Evolutionary conservation across 1,140 invertebrate species (phyloP).

Genomic region (Gryllus bimaculatus): DNA sequence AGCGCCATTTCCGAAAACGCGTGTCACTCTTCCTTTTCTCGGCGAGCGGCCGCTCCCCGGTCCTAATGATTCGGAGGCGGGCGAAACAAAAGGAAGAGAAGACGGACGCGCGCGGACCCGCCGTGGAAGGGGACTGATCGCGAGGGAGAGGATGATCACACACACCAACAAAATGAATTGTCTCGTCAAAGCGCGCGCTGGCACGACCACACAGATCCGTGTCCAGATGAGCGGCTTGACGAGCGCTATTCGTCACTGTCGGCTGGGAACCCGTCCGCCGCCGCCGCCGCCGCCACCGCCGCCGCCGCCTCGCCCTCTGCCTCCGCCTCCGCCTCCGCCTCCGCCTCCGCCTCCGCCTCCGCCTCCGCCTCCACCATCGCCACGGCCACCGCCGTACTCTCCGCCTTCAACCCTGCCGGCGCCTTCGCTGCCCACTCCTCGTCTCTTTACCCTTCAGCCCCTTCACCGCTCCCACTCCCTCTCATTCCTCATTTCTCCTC

Average conservation of each 20-base stretch:
- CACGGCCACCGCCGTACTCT: neutral
- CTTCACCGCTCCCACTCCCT: too few species aligned
- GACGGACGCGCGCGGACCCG: neutral
- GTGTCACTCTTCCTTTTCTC: neutral
- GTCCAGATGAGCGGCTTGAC: neutral
- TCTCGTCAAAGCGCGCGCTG: neutral
- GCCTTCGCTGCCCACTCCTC: too few species aligned
- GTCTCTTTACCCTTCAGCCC: too few species aligned
- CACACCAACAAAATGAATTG: neutral
- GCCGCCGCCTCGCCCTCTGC: too few species aligned
- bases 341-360: too few species aligned
- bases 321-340: too few species aligned
- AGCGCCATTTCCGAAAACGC: neutral
- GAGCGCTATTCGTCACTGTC: slow-evolving; percentile 2
- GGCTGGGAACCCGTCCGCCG: neutral
- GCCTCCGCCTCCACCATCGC: too few species aligned
- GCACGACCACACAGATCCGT: neutral
- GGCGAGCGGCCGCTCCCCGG: neutral
- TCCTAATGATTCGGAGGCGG: neutral
- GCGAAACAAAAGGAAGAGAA: neutral
- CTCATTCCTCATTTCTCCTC: too few species aligned
- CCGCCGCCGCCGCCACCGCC: too few species aligned
- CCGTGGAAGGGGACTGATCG: neutral
- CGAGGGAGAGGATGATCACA: neutral
- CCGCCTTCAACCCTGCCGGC: neutral